Conservation (phyloP, 2,797 vertebrate species). For the Bradypus variegatus region DNA sequence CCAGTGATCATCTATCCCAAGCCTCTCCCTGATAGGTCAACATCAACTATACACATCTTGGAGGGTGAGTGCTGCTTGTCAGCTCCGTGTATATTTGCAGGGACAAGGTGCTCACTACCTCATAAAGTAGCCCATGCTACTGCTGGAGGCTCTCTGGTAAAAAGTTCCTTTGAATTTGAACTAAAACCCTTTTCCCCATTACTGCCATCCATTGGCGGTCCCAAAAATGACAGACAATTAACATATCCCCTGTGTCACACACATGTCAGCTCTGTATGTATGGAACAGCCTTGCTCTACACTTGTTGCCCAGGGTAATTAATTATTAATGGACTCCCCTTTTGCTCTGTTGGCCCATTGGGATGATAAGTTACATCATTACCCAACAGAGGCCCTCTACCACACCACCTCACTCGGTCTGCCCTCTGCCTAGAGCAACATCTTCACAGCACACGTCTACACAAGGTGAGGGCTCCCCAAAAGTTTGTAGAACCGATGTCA, state of each 20-base stretch:
- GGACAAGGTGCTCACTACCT: not conserved
- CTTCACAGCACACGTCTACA: accelerated
- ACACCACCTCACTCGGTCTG: not conserved
- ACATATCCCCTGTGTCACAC: not conserved
- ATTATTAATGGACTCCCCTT: not conserved
- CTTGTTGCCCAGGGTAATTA: not conserved
- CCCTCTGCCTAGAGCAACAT: not conserved
- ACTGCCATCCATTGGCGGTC: not conserved
- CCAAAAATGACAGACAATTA: not conserved
- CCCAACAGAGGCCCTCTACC: not conserved
- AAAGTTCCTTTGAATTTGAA: not conserved
- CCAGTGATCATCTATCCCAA: accelerated
- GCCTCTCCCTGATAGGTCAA: not conserved
- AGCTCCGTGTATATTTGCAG: not conserved
- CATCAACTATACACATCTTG: not conserved
- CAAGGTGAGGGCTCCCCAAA: not conserved
- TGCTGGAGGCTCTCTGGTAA: not conserved
- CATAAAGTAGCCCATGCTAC: not conserved
- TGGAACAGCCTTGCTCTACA: not conserved
- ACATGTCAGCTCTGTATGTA: not conserved
- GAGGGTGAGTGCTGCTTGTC: not conserved
- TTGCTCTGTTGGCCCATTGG: not conserved
- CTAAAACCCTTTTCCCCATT: not conserved
- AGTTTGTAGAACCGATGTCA: not conserved
- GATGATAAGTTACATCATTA: not conserved